Evolutionary conservation across 2,888 invertebrate species (phyloP), one percentile per base, ranked within the genome.

Genomic region (Amaurobius ferox): DNA sequence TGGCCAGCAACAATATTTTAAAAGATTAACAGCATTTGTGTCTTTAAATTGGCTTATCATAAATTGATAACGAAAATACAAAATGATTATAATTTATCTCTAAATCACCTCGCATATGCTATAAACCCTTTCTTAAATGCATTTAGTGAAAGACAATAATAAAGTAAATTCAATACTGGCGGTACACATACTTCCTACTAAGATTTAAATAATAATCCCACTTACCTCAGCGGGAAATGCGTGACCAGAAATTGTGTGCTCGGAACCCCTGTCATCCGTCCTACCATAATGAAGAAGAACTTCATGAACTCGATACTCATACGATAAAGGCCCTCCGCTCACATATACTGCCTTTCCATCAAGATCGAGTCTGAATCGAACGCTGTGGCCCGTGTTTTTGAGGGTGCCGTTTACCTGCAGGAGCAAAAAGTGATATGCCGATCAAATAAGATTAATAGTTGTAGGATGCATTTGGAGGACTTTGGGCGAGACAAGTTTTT

Each of bases 201-300:
- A 44, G 16, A 44, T 16, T 16, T 11, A 44, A 44, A 44, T 2
- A 13, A 11, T 44, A 29, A 68, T 26, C n/a, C n/a, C 70, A 71
- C 85, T 79, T 92, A 99, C 98, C 95, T 99, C 99, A 76, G 98
- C 98, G 9, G 99, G 98, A 92, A 99, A 99, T 80, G 97, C 94
- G 91, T 97, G 96, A 89, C 98, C 97, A 91, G 97, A 97, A 90
- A 99, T 96, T 85, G 96, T 97, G 92, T 99, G 99, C 91, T 99
- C 99, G 16, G 98, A 98, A 29, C 99, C 99, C 90, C 95, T 95
- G 91, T 96, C 95, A 92, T 98, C 97, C 88, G 95, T 95, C 83
- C 96, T 93, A 7, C 98, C 98, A 91, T 97, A 98, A 92, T 98
- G 98, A 91, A 98, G 94, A 92, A 98, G 97, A 89, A 98, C 96